Conservation (phyloP, 1,140 invertebrate species). For the Zaprionus lachaisei region DNA sequence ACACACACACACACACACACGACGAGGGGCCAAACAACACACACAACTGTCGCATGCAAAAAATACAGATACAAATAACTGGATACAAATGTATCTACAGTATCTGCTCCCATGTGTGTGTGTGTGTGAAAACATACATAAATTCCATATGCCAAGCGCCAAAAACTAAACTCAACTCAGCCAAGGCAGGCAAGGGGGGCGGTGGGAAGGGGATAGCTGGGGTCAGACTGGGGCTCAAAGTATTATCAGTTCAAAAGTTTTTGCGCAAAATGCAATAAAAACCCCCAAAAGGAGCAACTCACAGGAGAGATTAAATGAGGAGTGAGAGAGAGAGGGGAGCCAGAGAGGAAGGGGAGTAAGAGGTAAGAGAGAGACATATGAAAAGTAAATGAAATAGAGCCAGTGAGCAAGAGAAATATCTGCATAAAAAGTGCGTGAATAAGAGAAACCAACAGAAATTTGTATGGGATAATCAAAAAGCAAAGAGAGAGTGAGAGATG, state of each 20-base stretch:
- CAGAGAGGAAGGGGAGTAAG: no score
- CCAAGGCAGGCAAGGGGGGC: neutral
- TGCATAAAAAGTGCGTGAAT: no score
- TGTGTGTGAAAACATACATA: constrained; percentile 39
- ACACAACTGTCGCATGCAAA: constrained; percentile 45
- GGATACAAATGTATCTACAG: constrained; percentile 27
- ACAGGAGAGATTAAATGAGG: constrained; percentile 19
- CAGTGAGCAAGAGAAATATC: neutral
- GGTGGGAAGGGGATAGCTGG: neutral
- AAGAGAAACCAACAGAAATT: neutral
- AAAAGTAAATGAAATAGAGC: neutral
- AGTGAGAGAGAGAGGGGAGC: neutral
- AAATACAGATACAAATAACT: constrained; percentile 62
- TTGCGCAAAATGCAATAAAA: constrained; percentile 40
- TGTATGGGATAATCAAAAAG: neutral
- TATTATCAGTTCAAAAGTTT: constrained; percentile 45
- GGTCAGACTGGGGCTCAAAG: constrained; percentile 37
- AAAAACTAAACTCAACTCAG: constrained; percentile 49
- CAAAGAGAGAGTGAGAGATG: neutral
- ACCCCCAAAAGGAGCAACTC: constrained; percentile 17
- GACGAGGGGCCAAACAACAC: neutral
- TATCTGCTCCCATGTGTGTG: neutral
- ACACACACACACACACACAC: neutral
- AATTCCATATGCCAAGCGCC: constrained; percentile 74
- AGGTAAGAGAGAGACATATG: no score